phyloP scores from a whole-genome alignment of 2,797 vertebrate species.

The Furcifer pardalis region DNA sequence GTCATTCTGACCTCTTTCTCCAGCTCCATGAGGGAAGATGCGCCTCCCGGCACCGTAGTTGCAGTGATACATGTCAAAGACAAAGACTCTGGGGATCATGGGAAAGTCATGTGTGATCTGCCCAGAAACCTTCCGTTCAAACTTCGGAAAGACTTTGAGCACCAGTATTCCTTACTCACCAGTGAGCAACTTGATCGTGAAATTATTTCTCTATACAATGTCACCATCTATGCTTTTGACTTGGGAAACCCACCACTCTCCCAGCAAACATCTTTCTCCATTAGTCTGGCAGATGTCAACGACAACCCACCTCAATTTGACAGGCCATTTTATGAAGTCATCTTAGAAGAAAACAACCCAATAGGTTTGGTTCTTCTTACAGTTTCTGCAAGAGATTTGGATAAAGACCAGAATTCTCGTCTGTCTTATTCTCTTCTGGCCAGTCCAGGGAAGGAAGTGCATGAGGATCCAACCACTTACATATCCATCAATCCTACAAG shows the following conservation, averaged over 20 bases:
- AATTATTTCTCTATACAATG: constrained; percentile 57
- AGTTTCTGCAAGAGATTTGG: constrained; percentile 59
- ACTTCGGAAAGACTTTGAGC: constrained; percentile 74
- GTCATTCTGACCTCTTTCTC: constrained; percentile 79
- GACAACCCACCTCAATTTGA: constrained; percentile 73
- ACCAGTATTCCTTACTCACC: constrained; percentile 77
- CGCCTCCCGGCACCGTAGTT: constrained; percentile 68
- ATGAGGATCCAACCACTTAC: constrained; percentile 55
- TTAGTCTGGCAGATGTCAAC: constrained; percentile 68
- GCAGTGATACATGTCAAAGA: constrained; percentile 79
- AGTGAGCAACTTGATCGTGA: constrained; percentile 72
- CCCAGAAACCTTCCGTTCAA: constrained; percentile 73
- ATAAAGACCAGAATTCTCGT: constrained; percentile 69
- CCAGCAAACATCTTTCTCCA: constrained; percentile 48
- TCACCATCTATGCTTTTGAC: constrained; percentile 66
- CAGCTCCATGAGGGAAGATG: constrained; percentile 72
- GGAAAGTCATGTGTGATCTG: constrained; percentile 72
- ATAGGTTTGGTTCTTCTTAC: constrained; percentile 56
- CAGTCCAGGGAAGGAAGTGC: constrained; percentile 55
- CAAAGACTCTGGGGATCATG: constrained; percentile 78
- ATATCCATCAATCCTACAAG: constrained; percentile 70
- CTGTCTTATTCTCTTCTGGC: constrained; percentile 71
- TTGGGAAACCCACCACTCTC: constrained; percentile 66
- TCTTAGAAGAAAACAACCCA: constrained; percentile 68
- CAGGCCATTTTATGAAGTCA: constrained; percentile 58